A percentile compares a stretch with the other conserved stretches of the same genome.
These are phyloP conservation scores for Amphiura filiformis DNA, from an alignment of 35 echinoderm and acorn worm species.

Conservation along the genomic window DNA sequence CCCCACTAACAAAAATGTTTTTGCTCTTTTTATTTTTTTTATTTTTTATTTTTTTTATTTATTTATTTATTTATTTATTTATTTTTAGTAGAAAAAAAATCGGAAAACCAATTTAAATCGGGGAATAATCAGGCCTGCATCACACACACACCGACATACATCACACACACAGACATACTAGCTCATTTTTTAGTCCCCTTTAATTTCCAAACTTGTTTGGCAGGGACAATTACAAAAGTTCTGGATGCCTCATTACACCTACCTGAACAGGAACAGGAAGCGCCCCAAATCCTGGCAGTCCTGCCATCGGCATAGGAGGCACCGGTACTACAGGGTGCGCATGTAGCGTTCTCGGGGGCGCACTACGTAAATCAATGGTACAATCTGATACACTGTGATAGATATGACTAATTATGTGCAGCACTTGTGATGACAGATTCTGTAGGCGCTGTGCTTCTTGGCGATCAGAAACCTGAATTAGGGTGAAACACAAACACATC, in stretches of 20 bases:
- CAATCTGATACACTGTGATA: constrained; percentile 87
- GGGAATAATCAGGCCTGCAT: too few species aligned
- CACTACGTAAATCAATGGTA: constrained; percentile 49
- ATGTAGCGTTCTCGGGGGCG: constrained; percentile 60
- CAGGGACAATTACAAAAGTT: too few species aligned
- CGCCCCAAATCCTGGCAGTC: background rate
- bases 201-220: too few species aligned
- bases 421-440: constrained; percentile 62
- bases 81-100: too few species aligned
- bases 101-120: too few species aligned
- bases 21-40: too few species aligned
- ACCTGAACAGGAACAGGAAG: background rate
- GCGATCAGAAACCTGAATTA: constrained; percentile 13
- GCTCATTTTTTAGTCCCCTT: too few species aligned
- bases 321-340: constrained; percentile 35
- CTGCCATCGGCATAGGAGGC: constrained; percentile 40
- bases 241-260: background rate
- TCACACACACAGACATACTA: too few species aligned
- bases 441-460: constrained; percentile 62
- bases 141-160: background rate
- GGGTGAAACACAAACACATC: background rate
- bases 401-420: constrained; percentile 86
- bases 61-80: too few species aligned
- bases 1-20: too few species aligned
- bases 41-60: too few species aligned